Evolutionary conservation across 2,888 invertebrate genomes (phyloP).

Genomic region (Thysanoteuthis rhombus): DNA sequence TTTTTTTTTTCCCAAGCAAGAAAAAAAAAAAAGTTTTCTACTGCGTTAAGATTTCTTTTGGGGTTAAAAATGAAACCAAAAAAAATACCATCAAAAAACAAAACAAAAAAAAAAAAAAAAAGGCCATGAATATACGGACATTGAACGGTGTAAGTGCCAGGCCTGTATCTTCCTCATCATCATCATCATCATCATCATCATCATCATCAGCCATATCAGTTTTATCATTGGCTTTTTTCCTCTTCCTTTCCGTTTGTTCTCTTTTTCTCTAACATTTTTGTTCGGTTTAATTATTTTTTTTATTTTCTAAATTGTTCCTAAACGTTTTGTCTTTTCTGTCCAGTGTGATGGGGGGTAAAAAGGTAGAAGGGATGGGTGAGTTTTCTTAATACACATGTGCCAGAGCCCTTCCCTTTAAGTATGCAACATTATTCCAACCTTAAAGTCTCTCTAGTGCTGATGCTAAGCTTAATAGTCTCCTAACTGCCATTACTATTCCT

Average conservation of each 20-base stretch:
- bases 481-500: slow-evolving; percentile 62
- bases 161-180: neutral
- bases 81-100: neutral
- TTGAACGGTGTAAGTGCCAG: neutral
- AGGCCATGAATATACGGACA: slow-evolving; percentile 12
- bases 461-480: slow-evolving; percentile 24
- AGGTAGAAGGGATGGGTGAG: neutral
- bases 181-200: neutral
- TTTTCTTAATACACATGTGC: neutral
- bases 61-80: neutral
- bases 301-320: neutral
- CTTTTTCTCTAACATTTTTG: neutral
- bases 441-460: slow-evolving; percentile 16
- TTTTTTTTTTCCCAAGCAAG: neutral
- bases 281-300: neutral
- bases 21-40: neutral
- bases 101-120: neutral
- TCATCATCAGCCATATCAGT: neutral
- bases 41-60: neutral
- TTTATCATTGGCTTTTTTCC: neutral
- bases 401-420: neutral
- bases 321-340: slow-evolving; percentile 16
- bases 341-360: neutral
- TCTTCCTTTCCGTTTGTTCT: neutral
- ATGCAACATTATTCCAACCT: slow-evolving; percentile 18